Evolutionary conservation across 2,888 invertebrate genomes (phyloP), one percentile per base, ranked within the genome.

Genomic region (Diarsia rubi): DNA sequence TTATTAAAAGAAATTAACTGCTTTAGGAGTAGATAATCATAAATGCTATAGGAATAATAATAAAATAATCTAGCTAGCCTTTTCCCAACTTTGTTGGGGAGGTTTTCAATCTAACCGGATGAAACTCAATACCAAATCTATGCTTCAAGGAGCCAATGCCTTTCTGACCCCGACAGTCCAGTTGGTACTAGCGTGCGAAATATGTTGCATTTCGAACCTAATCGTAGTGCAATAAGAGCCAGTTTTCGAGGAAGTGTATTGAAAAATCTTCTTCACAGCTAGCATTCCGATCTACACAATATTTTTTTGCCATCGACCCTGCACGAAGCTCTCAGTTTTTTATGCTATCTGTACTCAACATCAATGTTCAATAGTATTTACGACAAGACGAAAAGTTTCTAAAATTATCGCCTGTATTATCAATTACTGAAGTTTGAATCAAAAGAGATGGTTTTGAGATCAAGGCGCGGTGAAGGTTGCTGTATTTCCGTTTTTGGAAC

Each of bases 321-420:
- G n/a, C 16, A 42, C 14, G 9, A 9, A 70, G 5, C 14, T 16
- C 8, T 37, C 6, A 42, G 8, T 27, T 62, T 80, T 66, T 42
- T 21, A 8, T 52, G 70, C 60, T 42, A 5, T 54, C 74, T 31
- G 60, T 74, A 80, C 75, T 68, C 69, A 72, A 60, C 69, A 76
- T 74, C 72, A 77, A 67, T 73, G 65, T 73, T 84, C 71, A 75
- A 78, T 75, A 78, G 57, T 78, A 78, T 81, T 85, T 83, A 85
- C 45, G 80, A 80, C 69, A 72, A 67, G 57, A 65, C 4, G 59
- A 76, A 57, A 73, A 54, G 52, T 72, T 63, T 85, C 76, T 78
- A 77, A 77, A 81, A 78, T 76, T 70, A 75, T 71, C 68, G 24
- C 16, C 2, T 69, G 65, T 82, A 78, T 76, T 75, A 77, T 74